These are phyloP conservation scores for Cryptocheilus praepositus DNA, from an alignment of 2,888 invertebrate species.

Conservation along the genomic window DNA sequence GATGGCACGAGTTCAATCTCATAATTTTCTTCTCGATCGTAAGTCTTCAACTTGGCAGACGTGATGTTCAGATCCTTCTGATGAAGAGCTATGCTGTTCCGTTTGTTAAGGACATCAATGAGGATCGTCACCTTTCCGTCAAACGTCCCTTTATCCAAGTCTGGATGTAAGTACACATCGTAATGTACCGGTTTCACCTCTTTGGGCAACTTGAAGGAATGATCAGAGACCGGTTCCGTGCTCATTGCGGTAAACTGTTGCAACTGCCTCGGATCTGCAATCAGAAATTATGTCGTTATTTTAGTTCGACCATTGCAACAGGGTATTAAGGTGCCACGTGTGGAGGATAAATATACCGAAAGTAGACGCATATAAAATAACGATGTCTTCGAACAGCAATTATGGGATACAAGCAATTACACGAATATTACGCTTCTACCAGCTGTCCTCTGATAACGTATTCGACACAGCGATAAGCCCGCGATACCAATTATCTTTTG, in stretches of 20 bases:
- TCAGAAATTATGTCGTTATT: background rate
- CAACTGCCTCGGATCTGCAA: slow-evolving; percentile 26
- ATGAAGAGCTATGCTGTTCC: slow-evolving; percentile 76
- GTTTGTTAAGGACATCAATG: slow-evolving; percentile 74
- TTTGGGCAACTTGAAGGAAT: slow-evolving; percentile 78
- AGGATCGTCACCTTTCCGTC: slow-evolving; percentile 78
- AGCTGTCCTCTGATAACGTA: too few species aligned
- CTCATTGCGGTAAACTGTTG: slow-evolving; percentile 43
- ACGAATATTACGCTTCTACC: too few species aligned
- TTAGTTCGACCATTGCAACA: too few species aligned
- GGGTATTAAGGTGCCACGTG: too few species aligned
- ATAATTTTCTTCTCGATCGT: slow-evolving; percentile 52
- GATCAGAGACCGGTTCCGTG: slow-evolving; percentile 64
- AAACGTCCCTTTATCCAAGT: slow-evolving; percentile 79
- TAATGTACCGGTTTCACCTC: slow-evolving; percentile 80
- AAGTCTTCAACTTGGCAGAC: slow-evolving; percentile 71
- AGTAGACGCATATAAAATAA: too few species aligned
- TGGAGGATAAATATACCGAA: too few species aligned
- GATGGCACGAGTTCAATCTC: slow-evolving; percentile 56
- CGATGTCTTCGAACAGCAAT: too few species aligned
- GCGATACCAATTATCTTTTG: background rate
- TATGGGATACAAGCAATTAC: too few species aligned
- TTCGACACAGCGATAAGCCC: too few species aligned
- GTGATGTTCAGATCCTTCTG: slow-evolving; percentile 75
- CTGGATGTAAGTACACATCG: slow-evolving; percentile 80